Evolutionary conservation across 1,140 invertebrate species (phyloP).

Genomic region (Drosophila melanica): DNA sequence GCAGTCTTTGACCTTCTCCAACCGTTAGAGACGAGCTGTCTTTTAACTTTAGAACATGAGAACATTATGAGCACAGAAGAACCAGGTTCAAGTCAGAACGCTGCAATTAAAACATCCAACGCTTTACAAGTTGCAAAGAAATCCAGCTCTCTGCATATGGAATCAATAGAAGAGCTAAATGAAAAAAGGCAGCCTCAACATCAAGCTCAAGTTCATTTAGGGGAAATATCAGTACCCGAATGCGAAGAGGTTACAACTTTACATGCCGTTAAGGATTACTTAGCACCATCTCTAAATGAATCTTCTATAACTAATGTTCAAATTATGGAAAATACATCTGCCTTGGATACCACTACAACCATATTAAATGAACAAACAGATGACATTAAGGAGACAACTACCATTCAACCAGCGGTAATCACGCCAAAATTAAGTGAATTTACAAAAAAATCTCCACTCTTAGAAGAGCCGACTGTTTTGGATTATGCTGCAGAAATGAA

Average conservation of each 20-base stretch:
- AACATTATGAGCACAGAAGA: conserved; percentile 18
- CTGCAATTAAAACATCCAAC: conserved; percentile 19
- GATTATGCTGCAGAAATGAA: conserved; percentile 46
- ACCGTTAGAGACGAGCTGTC: conserved; percentile 47
- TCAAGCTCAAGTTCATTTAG: conserved; percentile 46
- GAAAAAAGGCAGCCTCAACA: conserved; percentile 10
- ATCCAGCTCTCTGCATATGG: conserved; percentile 41
- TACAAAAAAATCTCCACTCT: conserved; percentile 48
- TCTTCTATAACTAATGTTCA: conserved; percentile 29
- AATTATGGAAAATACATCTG: conserved; percentile 37
- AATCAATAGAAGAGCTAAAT: conserved; percentile 35
- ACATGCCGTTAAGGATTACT: conserved; percentile 46
- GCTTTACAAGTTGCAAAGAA: conserved; percentile 57
- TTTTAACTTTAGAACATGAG: conserved; percentile 57
- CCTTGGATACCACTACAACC: conserved; percentile 47
- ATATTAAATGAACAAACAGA: conserved; percentile 50
- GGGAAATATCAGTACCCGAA: conserved; percentile 48
- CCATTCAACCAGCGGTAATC: conserved; percentile 7
- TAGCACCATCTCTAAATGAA: background rate
- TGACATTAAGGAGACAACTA: conserved; percentile 6
- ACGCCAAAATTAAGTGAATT: conserved; percentile 48
- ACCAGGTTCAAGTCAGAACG: conserved; percentile 23
- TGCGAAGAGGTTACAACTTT: conserved; percentile 26
- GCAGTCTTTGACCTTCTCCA: conserved; percentile 44
- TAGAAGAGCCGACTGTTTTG: conserved; percentile 36